phyloP scores from a whole-genome alignment of 2,797 vertebrate genomes.

The Echeneis naucrates region DNA sequence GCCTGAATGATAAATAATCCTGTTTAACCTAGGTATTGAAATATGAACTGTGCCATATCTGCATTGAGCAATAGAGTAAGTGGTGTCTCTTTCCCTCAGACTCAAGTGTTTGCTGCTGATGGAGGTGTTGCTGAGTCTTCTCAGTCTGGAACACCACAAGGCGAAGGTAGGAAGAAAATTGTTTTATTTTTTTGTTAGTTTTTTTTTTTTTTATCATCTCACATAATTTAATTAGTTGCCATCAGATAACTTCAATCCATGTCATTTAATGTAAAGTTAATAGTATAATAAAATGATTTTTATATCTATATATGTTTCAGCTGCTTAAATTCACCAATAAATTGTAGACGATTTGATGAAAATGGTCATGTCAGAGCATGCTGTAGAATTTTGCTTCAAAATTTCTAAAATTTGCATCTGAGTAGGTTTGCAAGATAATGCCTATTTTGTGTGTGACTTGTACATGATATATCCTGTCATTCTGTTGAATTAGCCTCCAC shows the following conservation, averaged over 20 bases:
- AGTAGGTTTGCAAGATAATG: not conserved
- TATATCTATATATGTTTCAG: not conserved
- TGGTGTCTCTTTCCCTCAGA: conserved; percentile 72
- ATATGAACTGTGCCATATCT: conserved; percentile 6
- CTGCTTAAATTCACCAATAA: not conserved
- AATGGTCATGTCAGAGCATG: not conserved
- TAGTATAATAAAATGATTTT: not conserved
- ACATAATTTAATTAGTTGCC: not conserved
- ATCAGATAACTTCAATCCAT: not conserved
- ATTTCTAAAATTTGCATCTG: not conserved
- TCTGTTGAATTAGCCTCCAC: conserved; percentile 83
- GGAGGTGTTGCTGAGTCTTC: conserved; percentile 89
- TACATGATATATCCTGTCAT: not conserved
- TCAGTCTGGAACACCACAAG: conserved; percentile 92
- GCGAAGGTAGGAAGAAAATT: conserved; percentile 90
- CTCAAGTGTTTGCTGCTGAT: conserved; percentile 94
- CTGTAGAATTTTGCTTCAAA: not conserved
- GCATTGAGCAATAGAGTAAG: conserved; percentile 21
- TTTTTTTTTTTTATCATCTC: no score
- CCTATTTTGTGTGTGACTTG: not conserved
- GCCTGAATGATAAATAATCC: conserved; percentile 43
- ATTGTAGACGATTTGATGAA: not conserved
- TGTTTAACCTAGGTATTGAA: not conserved
- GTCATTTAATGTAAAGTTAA: not conserved
- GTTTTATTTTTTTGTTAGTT: no score